phyloP scores from a whole-genome alignment of 2,113 vertebrate genomes.

The Bombycilla garrulus region DNA sequence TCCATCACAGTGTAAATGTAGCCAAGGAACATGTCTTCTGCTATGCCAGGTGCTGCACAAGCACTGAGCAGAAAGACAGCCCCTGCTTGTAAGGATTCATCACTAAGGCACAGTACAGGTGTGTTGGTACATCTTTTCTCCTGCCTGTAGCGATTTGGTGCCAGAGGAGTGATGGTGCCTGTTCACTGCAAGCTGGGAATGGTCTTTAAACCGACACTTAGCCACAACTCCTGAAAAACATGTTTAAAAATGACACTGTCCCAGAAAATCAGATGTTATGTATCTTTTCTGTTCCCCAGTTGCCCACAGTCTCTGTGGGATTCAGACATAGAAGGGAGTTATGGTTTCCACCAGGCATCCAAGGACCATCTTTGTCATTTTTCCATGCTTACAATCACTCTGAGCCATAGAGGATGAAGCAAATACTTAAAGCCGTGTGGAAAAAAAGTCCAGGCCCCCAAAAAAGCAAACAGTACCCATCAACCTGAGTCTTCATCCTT shows the following conservation, averaged over 20 bases:
- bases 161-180: not conserved
- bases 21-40: not conserved
- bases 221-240: not conserved
- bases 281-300: not conserved
- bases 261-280: not conserved
- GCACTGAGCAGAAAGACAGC: not conserved
- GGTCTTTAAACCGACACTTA: not conserved
- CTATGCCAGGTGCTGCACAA: not conserved
- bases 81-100: not conserved
- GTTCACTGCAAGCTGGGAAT: not conserved
- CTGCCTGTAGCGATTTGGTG: not conserved
- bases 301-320: not conserved
- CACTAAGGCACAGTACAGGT: not conserved
- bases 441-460: not conserved
- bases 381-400: not conserved
- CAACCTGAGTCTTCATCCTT: not conserved
- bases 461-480: not conserved
- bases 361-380: not conserved
- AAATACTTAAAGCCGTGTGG: not conserved
- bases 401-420: not conserved
- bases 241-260: not conserved
- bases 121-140: not conserved
- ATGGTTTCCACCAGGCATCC: not conserved
- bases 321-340: not conserved
- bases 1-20: not conserved